phyloP scores from a whole-genome alignment of 2,797 vertebrate genomes.

The Molossus alvarezi region DNA sequence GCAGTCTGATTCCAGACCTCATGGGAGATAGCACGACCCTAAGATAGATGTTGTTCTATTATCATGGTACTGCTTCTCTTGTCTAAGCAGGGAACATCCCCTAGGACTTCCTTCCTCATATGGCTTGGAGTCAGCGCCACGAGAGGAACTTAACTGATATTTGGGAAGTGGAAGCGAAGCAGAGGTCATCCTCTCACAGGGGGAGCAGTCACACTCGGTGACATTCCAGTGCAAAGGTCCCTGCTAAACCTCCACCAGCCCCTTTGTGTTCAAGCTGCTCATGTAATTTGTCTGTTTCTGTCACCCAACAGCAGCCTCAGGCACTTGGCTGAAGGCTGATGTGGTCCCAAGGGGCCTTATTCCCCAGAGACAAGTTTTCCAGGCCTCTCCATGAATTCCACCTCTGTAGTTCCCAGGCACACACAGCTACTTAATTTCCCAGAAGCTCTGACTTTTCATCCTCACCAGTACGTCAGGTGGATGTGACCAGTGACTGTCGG shows the following conservation, averaged over 20 bases:
- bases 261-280: neutral
- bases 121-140: neutral
- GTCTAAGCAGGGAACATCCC: neutral
- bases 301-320: too few species aligned
- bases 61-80: neutral
- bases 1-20: neutral
- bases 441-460: fast-evolving
- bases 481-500: neutral
- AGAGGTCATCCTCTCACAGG: neutral
- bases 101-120: neutral
- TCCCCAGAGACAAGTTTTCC: neutral
- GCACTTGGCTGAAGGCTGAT: neutral
- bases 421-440: neutral
- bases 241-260: fast-evolving
- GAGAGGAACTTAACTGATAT: neutral
- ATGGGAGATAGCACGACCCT: neutral
- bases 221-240: neutral
- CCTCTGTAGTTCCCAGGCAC: neutral
- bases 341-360: neutral
- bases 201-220: fast-evolving
- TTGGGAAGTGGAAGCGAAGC: neutral
- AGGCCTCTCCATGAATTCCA: neutral
- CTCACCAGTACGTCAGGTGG: neutral
- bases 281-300: neutral
- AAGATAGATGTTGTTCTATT: neutral